A percentile compares a stretch with the other conserved stretches of the same genome.
Evolutionary conservation across 1,140 invertebrate species (phyloP).

Genomic region (Eufriesea mexicana): DNA sequence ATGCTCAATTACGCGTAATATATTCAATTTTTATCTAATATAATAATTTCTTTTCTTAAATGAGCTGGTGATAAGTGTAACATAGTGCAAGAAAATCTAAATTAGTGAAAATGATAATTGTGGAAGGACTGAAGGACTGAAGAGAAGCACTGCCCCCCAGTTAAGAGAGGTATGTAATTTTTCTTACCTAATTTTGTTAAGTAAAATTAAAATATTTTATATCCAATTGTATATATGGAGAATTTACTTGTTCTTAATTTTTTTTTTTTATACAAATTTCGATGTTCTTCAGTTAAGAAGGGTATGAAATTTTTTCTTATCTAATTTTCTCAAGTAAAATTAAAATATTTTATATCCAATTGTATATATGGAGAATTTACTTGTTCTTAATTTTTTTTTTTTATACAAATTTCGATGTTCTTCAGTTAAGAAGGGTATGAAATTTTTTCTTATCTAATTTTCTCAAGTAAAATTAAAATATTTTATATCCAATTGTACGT

Average conservation of each 20-base stretch:
- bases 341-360: neutral
- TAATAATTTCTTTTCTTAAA: neutral
- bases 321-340: neutral
- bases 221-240: too few species aligned
- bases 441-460: neutral
- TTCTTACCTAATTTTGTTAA: neutral
- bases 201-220: neutral
- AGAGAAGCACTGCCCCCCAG: too few species aligned
- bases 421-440: neutral
- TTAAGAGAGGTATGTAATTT: neutral
- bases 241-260: too few species aligned
- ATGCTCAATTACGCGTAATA: too few species aligned
- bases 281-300: rapidly evolving
- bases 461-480: neutral
- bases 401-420: neutral
- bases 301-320: neutral
- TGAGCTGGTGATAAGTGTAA: neutral
- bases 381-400: too few species aligned
- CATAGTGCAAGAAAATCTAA: too few species aligned
- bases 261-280: neutral
- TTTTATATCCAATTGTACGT: neutral
- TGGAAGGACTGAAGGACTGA: neutral
- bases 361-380: too few species aligned
- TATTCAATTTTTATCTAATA: too few species aligned
- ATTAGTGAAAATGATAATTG: neutral